A percentile compares a stretch with the other conserved stretches of the same genome.
phyloP scores from a whole-genome alignment of 2,113 vertebrate species.

The Lepidothrix coronata region DNA sequence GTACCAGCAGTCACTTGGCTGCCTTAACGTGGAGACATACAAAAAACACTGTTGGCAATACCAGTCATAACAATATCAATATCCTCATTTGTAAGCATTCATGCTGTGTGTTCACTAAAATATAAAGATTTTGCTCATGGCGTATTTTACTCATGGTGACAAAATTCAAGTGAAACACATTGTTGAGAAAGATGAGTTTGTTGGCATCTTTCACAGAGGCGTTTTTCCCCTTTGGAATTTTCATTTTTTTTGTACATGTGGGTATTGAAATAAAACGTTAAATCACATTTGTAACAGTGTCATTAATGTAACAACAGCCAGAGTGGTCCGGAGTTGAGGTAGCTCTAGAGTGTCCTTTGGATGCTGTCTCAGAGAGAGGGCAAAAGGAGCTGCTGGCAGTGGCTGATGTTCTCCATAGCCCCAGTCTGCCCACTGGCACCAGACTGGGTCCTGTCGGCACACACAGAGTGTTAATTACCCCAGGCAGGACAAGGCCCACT shows the following conservation, averaged over 20 bases:
- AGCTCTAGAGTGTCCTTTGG: background rate
- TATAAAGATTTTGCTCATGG: background rate
- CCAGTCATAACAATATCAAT: accelerated
- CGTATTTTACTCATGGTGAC: accelerated
- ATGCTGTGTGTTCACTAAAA: background rate
- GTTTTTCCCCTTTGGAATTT: background rate
- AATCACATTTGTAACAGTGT: background rate
- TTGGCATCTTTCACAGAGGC: background rate
- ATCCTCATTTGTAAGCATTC: background rate
- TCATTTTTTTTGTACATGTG: background rate
- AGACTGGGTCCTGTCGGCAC: slow-evolving; percentile 59
- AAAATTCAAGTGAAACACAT: background rate
- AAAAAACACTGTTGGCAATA: background rate
- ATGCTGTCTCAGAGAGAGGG: background rate
- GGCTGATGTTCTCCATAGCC: background rate
- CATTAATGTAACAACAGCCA: background rate
- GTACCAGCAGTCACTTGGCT: background rate
- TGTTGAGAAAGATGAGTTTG: background rate
- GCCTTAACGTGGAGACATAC: accelerated
- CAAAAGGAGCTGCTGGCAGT: background rate
- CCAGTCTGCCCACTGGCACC: background rate
- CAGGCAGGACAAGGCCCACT: slow-evolving; percentile 74
- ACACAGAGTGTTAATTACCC: slow-evolving; percentile 74
- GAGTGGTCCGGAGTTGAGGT: background rate
- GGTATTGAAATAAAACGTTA: background rate